A percentile compares a stretch with the other conserved stretches of the same genome.
Evolutionary conservation across 2,797 vertebrate species (phyloP).

Genomic region (Mycteria americana): DNA sequence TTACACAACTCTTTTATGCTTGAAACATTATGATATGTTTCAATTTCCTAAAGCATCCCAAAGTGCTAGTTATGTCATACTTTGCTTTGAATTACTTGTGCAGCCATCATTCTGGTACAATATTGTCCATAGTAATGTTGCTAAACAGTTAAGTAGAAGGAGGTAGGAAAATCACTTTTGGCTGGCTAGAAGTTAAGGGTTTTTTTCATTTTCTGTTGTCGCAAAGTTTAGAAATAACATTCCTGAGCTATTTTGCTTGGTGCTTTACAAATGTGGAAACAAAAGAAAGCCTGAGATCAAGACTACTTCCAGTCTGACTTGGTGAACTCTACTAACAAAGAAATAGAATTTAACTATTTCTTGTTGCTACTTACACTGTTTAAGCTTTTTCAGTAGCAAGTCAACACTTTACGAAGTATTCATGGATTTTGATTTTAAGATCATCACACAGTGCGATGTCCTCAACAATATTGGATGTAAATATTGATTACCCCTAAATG

Average conservation of each 20-base stretch:
- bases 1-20: neutral
- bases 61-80: neutral
- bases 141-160: neutral
- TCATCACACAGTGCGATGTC: neutral
- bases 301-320: neutral
- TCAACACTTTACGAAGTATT: neutral
- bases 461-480: neutral
- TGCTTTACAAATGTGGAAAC: neutral
- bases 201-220: neutral
- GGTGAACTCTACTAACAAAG: neutral
- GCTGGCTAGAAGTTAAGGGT: neutral
- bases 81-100: constrained; percentile 17
- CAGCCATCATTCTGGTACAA: neutral
- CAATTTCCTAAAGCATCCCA: constrained; percentile 3
- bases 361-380: neutral
- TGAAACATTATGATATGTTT: neutral
- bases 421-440: neutral
- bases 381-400: neutral
- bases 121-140: neutral
- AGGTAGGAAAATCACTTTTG: neutral
- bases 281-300: neutral
- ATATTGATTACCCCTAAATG: neutral
- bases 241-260: neutral
- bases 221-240: neutral
- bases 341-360: neutral